Conservation (phyloP, 2,113 vertebrate genomes). For the Anarrhichthys ocellatus region DNA sequence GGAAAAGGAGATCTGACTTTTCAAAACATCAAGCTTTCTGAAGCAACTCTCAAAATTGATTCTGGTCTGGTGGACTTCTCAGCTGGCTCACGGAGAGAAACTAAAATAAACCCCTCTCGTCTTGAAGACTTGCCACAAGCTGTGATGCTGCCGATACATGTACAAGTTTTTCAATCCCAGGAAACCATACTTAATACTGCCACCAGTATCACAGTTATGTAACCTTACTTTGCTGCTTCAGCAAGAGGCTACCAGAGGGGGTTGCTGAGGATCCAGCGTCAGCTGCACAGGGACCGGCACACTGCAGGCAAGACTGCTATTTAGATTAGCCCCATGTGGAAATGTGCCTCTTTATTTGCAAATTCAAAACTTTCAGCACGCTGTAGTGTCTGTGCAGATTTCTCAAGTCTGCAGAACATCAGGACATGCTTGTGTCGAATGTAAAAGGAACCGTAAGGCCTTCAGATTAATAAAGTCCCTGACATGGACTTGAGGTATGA, state of each 20-base stretch:
- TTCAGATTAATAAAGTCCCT: neutral
- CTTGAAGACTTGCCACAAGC: neutral
- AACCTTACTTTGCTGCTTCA: no score
- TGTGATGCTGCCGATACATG: neutral
- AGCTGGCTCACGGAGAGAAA: slow-evolving; percentile 6
- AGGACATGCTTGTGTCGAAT: neutral
- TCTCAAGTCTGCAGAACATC: neutral
- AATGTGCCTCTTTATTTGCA: neutral
- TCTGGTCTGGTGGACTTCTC: slow-evolving; percentile 1
- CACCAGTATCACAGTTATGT: no score
- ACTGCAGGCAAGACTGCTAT: neutral
- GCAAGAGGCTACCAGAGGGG: no score
- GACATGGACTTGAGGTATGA: neutral
- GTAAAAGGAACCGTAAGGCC: neutral
- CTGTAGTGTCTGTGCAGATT: neutral
- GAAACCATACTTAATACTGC: no score
- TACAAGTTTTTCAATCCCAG: no score
- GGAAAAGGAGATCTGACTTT: slow-evolving; percentile 10
- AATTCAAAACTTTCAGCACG: neutral
- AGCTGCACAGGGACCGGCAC: neutral
- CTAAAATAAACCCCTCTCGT: neutral
- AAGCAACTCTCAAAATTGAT: slow-evolving; percentile 2
- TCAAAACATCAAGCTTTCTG: neutral
- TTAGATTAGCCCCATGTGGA: neutral
- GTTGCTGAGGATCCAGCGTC: neutral